These are phyloP conservation scores for Camponotus pennsylvanicus DNA, from an alignment of 1,140 invertebrate species.

Conservation along the genomic window DNA sequence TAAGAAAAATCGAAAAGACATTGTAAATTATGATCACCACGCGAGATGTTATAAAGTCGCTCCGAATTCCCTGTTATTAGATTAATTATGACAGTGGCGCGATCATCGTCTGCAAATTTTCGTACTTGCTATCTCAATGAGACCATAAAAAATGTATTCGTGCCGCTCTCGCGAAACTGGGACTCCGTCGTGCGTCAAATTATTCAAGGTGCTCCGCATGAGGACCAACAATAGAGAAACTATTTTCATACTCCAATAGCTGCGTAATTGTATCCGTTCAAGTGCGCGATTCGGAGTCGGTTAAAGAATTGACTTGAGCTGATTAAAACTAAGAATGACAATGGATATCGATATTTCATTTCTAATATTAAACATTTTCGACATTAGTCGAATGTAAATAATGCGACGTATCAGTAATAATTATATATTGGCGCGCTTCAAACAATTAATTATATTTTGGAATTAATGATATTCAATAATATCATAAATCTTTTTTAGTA, in stretches of 20 bases:
- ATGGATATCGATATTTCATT: constrained; percentile 17
- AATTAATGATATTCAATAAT: constrained; percentile 8
- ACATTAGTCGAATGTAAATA: not conserved
- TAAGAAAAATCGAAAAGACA: not conserved
- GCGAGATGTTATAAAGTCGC: not conserved
- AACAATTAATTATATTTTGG: not conserved
- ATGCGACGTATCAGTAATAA: not conserved
- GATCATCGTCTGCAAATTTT: constrained; percentile 33
- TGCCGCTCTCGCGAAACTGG: constrained; percentile 48
- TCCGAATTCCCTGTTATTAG: not conserved
- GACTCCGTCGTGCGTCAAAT: constrained; percentile 56
- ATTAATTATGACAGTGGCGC: constrained; percentile 11
- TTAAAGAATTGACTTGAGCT: constrained; percentile 30
- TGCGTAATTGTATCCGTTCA: constrained; percentile 54
- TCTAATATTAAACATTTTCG: not conserved
- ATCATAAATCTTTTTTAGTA: not conserved
- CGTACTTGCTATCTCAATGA: constrained; percentile 39
- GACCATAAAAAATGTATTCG: constrained; percentile 52
- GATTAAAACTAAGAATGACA: constrained; percentile 46
- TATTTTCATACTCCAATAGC: constrained; percentile 64
- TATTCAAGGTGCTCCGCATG: constrained; percentile 57
- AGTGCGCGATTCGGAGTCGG: constrained; percentile 49
- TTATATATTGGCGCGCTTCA: not conserved
- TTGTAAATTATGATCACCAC: not conserved
- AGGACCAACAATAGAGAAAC: constrained; percentile 55